A percentile compares a stretch with the other conserved stretches of the same genome.
These are phyloP conservation scores for Platycercus adscitus DNA, from an alignment of 2,113 vertebrate species.

Conservation along the genomic window DNA sequence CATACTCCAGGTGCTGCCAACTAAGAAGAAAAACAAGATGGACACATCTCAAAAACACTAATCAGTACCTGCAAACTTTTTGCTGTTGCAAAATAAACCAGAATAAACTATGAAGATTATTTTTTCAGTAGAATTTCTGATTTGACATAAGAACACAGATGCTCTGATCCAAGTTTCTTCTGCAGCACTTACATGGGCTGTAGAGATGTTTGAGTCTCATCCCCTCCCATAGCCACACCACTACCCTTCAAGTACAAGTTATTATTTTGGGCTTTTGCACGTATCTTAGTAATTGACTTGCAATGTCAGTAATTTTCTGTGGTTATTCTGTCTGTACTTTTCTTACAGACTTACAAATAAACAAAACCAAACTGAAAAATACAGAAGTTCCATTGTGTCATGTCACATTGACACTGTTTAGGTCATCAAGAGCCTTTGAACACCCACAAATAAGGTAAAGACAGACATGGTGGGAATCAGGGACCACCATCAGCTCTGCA, in stretches of 20 bases:
- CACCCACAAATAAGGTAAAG: neutral
- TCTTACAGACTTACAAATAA: neutral
- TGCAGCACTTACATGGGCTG: neutral
- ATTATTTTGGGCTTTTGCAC: neutral
- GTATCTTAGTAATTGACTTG: neutral
- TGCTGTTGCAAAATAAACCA: neutral
- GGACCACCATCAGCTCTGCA: neutral
- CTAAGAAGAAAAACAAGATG: neutral
- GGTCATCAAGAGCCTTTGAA: neutral
- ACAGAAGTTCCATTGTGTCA: neutral
- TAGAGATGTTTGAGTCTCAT: neutral
- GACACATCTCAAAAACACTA: neutral
- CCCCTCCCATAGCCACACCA: neutral
- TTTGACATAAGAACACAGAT: neutral
- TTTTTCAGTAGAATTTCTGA: neutral
- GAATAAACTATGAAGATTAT: neutral
- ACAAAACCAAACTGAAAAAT: neutral
- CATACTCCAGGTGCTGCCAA: neutral
- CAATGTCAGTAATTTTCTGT: neutral
- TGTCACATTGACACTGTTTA: neutral
- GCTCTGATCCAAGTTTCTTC: neutral
- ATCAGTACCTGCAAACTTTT: neutral
- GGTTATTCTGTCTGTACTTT: neutral
- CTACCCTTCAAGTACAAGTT: neutral
- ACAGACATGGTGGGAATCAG: neutral